Evolutionary conservation across 2,113 vertebrate species (phyloP), one percentile per base, ranked within the genome.

Genomic region (Vanacampus margaritifer): DNA sequence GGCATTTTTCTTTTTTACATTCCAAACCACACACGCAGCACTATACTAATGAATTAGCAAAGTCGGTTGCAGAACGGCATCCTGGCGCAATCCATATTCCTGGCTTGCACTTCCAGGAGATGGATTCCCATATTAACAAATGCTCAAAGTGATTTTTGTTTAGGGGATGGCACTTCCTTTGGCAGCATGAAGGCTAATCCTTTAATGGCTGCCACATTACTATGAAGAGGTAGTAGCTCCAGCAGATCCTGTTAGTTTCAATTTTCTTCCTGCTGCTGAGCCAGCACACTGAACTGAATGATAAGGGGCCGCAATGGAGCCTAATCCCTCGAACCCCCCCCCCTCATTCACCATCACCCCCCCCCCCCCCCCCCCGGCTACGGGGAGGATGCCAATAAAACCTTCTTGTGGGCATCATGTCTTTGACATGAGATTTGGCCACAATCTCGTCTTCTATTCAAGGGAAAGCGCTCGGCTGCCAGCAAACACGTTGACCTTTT

Each of bases 231-330:
- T 74, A 72, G 83, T 71, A 63, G 73, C 83, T 78, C 72, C 71
- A 67, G 85, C 76, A 73, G 79, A 90, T 87, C 88, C 85, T 84
- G 82, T 90, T 86, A 85, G 84, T 81, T 88, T 86, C 86, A 87
- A 88, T 90, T 87, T 88, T 80, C 84, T 76, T 86, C 76, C 85
- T 73, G 81, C 81, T 85, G 85, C 88, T 88, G 88, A 90, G 84
- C 78, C 85, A 88, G 87, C 88, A 86, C 78, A 78, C 75, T 86
- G 85, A 84, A 78, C 70, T 60, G 67, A 80, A 87, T 80, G 88
- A 88, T 88, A 88, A 90, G 81, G 64, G 74, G 81, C 67, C 59
- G 60, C 78, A 78, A 80, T 80, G 65, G 53, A 78, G 63, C 70
- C 75, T 86, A 88, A 90, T 90, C 82, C 84, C 73, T 81, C 85